These are phyloP conservation scores for Chrysopilus asiliformis DNA, from an alignment of 2,888 invertebrate species.

Conservation along the genomic window DNA sequence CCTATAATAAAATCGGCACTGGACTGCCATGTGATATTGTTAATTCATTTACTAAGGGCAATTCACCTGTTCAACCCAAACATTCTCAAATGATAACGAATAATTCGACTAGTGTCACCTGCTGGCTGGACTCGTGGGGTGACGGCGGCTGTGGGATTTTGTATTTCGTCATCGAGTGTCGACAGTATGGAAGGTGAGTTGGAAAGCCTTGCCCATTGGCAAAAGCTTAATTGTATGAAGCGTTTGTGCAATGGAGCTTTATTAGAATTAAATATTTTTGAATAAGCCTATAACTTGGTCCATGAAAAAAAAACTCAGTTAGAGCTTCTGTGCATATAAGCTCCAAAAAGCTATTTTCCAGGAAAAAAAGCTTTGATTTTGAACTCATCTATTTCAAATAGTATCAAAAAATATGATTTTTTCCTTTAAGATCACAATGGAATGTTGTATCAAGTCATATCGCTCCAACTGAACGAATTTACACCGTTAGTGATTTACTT, in stretches of 20 bases:
- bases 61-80: conserved; percentile 64
- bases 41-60: conserved; percentile 70
- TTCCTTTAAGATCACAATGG: conserved; percentile 43
- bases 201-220: neutral
- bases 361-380: too few species aligned
- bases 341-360: too few species aligned
- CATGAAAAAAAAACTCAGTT: too few species aligned
- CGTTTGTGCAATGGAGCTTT: too few species aligned
- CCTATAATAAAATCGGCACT: conserved; percentile 81
- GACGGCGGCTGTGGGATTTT: conserved; percentile 80
- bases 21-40: conserved; percentile 81
- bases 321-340: too few species aligned
- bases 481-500: conserved; percentile 61
- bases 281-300: too few species aligned
- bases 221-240: too few species aligned
- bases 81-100: conserved; percentile 70
- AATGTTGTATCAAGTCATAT: conserved; percentile 69
- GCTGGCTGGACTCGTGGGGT: conserved; percentile 79
- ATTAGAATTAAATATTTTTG: too few species aligned
- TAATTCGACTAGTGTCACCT: conserved; percentile 73
- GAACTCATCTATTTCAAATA: too few species aligned
- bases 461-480: conserved; percentile 66
- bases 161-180: conserved; percentile 72
- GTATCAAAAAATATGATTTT: too few species aligned
- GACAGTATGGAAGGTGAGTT: conserved; percentile 37